These are phyloP conservation scores for Ammodytes marinus DNA, from an alignment of 2,113 vertebrate species.

Conservation along the genomic window DNA sequence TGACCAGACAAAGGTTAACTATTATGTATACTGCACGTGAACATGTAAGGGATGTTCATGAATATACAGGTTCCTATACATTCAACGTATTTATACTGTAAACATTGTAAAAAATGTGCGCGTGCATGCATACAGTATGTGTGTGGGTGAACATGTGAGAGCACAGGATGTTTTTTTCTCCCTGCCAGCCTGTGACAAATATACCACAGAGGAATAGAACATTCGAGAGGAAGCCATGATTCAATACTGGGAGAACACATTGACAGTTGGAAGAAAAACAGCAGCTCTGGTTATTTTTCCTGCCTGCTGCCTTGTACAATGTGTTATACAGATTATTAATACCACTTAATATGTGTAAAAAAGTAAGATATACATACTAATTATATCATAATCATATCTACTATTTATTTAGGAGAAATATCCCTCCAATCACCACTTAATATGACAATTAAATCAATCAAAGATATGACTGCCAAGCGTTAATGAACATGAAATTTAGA, in stretches of 20 bases:
- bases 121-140: background rate
- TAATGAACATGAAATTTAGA: background rate
- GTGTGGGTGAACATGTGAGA: constrained; percentile 47
- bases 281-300: constrained; percentile 9
- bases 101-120: background rate
- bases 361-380: no score
- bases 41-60: constrained; percentile 22
- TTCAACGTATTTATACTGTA: background rate
- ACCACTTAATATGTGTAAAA: background rate
- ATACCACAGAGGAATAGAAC: constrained; percentile 40
- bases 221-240: constrained; percentile 27
- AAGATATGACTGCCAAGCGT: background rate
- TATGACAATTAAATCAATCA: background rate
- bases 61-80: background rate
- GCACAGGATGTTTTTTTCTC: constrained; percentile 47
- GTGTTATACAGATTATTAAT: background rate
- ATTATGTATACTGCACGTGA: constrained; percentile 6
- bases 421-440: background rate
- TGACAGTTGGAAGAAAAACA: constrained; percentile 28
- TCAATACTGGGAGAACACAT: background rate
- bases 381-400: no score
- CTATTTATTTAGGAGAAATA: background rate
- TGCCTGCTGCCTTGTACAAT: background rate
- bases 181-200: constrained; percentile 56
- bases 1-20: background rate